These are phyloP conservation scores for Cheiracanthium punctorium DNA, from an alignment of 2,888 invertebrate species.

Conservation along the genomic window DNA sequence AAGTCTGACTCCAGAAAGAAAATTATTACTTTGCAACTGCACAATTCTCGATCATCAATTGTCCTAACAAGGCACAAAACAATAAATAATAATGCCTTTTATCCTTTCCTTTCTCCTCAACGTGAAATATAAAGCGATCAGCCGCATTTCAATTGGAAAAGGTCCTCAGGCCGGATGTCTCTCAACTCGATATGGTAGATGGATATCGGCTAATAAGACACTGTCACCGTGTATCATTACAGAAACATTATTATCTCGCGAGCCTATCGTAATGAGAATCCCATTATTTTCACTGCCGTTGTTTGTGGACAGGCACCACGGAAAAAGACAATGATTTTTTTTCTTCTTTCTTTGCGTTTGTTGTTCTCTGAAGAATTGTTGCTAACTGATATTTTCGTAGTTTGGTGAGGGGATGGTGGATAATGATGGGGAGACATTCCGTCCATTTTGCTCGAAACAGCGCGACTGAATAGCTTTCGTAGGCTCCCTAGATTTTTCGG, in stretches of 20 bases:
- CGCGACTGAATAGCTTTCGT: too few species aligned
- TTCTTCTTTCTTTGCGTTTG: not conserved
- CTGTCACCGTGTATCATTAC: conserved; percentile 58
- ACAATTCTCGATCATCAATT: too few species aligned
- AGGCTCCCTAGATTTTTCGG: too few species aligned
- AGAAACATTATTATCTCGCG: conserved; percentile 21
- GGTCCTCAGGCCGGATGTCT: conserved; percentile 52
- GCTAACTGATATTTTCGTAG: not conserved
- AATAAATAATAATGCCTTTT: too few species aligned
- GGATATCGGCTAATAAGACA: conserved; percentile 66
- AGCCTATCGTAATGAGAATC: conserved; percentile 37
- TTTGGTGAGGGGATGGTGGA: not conserved
- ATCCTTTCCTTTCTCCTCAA: too few species aligned
- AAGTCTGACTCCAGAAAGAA: too few species aligned
- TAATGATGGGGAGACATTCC: too few species aligned
- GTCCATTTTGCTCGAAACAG: too few species aligned
- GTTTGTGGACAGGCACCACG: not conserved
- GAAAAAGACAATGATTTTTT: not conserved
- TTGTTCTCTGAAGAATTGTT: not conserved
- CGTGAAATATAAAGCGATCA: too few species aligned
- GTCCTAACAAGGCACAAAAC: too few species aligned
- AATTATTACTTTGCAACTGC: too few species aligned
- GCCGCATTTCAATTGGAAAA: conserved; percentile 33
- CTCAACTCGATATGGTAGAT: conserved; percentile 49
- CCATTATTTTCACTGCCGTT: conserved; percentile 11